phyloP scores from a whole-genome alignment of 1,140 invertebrate genomes.

The Rhagoletis zephyria region DNA sequence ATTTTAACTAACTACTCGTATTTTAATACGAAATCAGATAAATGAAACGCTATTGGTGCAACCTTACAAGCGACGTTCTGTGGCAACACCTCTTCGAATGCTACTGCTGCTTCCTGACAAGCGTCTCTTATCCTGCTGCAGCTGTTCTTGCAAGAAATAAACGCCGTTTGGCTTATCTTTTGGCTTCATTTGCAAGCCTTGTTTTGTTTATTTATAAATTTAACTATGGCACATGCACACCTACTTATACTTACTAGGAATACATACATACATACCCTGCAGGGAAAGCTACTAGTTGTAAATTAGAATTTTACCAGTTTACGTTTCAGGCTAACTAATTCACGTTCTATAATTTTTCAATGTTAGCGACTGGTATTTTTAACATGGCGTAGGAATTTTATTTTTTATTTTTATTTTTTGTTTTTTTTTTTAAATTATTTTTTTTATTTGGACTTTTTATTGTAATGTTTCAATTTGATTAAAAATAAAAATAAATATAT shows the following conservation, averaged over 20 bases:
- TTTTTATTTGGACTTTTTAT: too few relatives aligned
- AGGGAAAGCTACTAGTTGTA: too few relatives aligned
- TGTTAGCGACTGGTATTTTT: too few relatives aligned
- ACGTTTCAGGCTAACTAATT: too few relatives aligned
- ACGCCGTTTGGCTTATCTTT: neutral
- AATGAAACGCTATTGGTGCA: neutral
- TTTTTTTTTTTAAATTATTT: too few relatives aligned
- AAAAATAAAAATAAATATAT: too few relatives aligned
- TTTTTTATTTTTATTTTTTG: too few relatives aligned
- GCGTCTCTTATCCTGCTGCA: neutral
- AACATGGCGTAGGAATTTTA: too few relatives aligned
- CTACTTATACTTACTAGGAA: neutral
- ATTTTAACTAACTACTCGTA: too few relatives aligned
- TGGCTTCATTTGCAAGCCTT: conserved; percentile 8
- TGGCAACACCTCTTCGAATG: neutral
- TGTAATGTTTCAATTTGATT: too few relatives aligned
- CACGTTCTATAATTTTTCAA: too few relatives aligned
- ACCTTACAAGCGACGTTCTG: neutral
- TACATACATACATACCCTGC: neutral
- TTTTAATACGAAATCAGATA: conserved; percentile 22
- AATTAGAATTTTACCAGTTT: too few relatives aligned
- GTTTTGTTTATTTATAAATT: conserved; percentile 16
- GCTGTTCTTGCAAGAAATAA: neutral
- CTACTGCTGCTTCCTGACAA: neutral
- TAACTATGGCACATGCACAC: neutral